A percentile compares a stretch with the other conserved stretches of the same genome.
These are phyloP conservation scores for Saccostrea echinata DNA, from an alignment of 1,140 invertebrate genomes.

Conservation along the genomic window DNA sequence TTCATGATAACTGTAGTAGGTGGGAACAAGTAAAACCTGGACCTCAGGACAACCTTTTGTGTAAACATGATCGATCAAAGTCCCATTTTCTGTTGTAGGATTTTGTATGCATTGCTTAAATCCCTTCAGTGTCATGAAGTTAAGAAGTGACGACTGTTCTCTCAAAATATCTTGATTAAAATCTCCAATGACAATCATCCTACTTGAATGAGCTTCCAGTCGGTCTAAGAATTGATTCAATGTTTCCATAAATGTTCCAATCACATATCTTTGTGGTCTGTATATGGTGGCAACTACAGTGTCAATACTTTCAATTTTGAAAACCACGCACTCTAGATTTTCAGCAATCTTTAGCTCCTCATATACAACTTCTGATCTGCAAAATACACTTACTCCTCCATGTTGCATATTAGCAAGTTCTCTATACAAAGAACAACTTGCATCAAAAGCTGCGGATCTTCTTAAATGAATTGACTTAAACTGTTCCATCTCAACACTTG, in stretches of 20 bases:
- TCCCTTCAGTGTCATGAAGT: slow-evolving; percentile 1
- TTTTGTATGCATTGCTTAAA: background rate
- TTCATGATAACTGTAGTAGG: too few relatives aligned
- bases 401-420: background rate
- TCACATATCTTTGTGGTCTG: too few relatives aligned
- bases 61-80: slow-evolving; percentile 47
- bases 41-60: background rate
- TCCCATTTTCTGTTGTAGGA: slow-evolving; percentile 41
- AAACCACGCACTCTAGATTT: background rate
- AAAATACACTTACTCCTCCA: too few relatives aligned
- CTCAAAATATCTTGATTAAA: slow-evolving; percentile 50
- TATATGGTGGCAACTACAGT: too few relatives aligned
- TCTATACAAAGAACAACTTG: background rate
- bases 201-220: background rate
- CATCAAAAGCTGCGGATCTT: background rate
- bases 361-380: too few relatives aligned
- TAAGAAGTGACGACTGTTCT: background rate
- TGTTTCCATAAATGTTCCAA: slow-evolving; percentile 14
- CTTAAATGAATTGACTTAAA: background rate
- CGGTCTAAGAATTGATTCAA: background rate
- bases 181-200: slow-evolving; percentile 40
- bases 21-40: slow-evolving; percentile 6
- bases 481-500: background rate
- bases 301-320: background rate
- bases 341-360: background rate